These are phyloP conservation scores for Gerris lacustris DNA, from an alignment of 2,888 invertebrate genomes.

Conservation along the genomic window DNA sequence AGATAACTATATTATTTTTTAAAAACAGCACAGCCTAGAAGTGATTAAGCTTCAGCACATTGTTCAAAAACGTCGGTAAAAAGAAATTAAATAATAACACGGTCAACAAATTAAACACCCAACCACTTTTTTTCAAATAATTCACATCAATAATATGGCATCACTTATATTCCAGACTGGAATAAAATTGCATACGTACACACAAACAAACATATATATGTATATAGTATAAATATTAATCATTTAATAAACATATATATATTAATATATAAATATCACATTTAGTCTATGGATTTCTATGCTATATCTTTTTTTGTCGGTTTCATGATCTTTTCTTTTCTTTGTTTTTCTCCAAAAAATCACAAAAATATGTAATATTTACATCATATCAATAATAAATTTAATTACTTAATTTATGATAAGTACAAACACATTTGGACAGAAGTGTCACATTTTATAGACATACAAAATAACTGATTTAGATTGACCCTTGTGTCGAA, in stretches of 20 bases:
- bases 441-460: not conserved
- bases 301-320: not conserved
- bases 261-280: constrained; percentile 3
- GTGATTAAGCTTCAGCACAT: no score
- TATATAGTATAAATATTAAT: not conserved
- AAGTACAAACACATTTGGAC: not conserved
- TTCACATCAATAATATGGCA: not conserved
- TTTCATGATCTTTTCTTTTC: not conserved
- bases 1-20: no score
- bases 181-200: constrained; percentile 1
- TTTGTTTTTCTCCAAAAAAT: not conserved
- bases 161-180: not conserved
- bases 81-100: no score
- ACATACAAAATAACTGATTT: not conserved
- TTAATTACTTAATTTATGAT: not conserved
- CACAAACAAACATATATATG: not conserved
- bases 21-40: no score
- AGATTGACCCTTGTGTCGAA: not conserved
- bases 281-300: constrained; percentile 1
- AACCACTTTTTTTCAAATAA: no score
- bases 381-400: not conserved
- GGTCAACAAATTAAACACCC: no score
- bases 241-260: not conserved
- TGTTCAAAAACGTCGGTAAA: no score
- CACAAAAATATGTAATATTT: not conserved